phyloP scores from a whole-genome alignment of 2,797 vertebrate species.

The Setipinna tenuifilis region DNA sequence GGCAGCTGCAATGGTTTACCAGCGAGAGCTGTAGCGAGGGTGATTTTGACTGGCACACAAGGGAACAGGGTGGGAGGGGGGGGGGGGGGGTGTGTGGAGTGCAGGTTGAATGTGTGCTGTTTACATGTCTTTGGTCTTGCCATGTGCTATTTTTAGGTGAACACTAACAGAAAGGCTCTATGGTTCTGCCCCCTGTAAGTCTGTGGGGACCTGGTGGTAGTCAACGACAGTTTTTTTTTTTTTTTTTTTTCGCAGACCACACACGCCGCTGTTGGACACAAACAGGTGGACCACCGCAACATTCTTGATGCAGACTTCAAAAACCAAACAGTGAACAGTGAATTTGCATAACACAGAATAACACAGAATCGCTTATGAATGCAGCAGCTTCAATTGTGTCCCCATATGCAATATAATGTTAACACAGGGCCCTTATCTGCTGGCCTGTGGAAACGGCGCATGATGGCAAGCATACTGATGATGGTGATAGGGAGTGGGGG shows the following conservation, averaged over 20 bases:
- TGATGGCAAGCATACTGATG: slow-evolving; percentile 38
- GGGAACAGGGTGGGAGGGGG: neutral
- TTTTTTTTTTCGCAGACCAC: neutral
- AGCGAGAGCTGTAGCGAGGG: slow-evolving; percentile 37
- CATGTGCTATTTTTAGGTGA: neutral
- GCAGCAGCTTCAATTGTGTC: neutral
- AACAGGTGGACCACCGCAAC: neutral
- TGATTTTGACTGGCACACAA: neutral
- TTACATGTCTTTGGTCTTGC: neutral
- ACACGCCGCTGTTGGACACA: neutral
- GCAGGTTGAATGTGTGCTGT: neutral
- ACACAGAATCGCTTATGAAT: neutral
- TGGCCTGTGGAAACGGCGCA: slow-evolving; percentile 27
- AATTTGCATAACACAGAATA: neutral
- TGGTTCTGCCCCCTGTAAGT: neutral
- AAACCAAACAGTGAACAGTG: neutral
- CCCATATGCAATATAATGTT: slow-evolving; percentile 1
- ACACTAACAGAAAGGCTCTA: neutral
- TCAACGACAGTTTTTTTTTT: neutral
- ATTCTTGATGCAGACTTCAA: neutral
- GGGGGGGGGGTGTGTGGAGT: neutral
- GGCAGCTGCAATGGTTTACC: slow-evolving; percentile 47
- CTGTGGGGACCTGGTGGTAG: neutral
- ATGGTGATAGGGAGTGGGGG: neutral
- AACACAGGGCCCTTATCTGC: slow-evolving; percentile 5